Evolutionary conservation across 2,888 invertebrate genomes (phyloP).

Genomic region (Andrena fulva): DNA sequence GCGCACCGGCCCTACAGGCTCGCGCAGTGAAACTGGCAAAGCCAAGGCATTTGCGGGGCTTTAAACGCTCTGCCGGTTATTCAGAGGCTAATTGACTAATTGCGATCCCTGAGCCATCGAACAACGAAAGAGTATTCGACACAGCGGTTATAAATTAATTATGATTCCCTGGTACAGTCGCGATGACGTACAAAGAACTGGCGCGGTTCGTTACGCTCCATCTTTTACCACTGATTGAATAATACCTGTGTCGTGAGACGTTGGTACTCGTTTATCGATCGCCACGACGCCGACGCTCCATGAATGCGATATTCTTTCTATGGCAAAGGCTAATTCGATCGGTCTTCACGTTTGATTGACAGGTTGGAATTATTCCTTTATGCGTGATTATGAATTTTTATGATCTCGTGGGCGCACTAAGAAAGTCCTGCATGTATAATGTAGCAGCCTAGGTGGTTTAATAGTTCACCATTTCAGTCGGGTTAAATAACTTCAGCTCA

Average conservation of each 20-base stretch:
- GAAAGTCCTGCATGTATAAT: constrained; percentile 4
- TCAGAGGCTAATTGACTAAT: constrained; percentile 15
- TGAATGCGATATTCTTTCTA: neutral
- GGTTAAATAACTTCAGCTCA: neutral
- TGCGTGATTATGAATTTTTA: neutral
- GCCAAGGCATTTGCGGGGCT: constrained; percentile 1
- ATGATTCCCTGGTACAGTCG: neutral
- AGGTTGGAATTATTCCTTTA: neutral
- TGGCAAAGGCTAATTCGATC: constrained; percentile 1
- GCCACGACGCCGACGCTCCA: neutral
- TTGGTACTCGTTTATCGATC: constrained; percentile 27
- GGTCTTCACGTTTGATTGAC: constrained; percentile 11
- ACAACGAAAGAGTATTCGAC: constrained; percentile 1
- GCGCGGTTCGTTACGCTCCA: neutral
- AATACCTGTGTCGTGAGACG: neutral
- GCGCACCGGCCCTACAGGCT: neutral
- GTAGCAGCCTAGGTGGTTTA: neutral
- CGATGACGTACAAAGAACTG: neutral
- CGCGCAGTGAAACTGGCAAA: constrained; percentile 14
- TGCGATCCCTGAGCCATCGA: neutral
- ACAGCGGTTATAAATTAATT: constrained; percentile 20
- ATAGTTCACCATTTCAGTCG: neutral
- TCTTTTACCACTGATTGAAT: constrained; percentile 10
- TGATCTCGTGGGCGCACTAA: neutral
- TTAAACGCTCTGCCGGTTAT: neutral